These are phyloP conservation scores for Mixornis gularis DNA, from an alignment of 2,113 vertebrate genomes.

Conservation along the genomic window DNA sequence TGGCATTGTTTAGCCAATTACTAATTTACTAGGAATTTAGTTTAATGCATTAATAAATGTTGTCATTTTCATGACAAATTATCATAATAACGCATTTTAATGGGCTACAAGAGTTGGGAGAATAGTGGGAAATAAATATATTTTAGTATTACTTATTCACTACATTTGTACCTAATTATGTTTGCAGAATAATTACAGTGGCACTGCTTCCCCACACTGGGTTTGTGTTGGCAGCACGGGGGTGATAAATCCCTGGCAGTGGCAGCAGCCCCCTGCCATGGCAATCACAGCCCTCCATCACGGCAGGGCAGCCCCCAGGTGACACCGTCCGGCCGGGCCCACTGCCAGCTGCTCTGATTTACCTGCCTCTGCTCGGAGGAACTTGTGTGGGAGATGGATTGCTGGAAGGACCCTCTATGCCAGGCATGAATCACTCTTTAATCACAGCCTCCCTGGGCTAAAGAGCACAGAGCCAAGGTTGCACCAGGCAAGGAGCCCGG, in stretches of 20 bases:
- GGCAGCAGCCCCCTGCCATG: constrained; percentile 8
- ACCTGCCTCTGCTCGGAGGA: constrained; percentile 71
- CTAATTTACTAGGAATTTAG: constrained; percentile 65
- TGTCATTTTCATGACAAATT: constrained; percentile 67
- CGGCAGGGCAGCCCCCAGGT: constrained; percentile 39
- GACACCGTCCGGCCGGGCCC: constrained; percentile 70
- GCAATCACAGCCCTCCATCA: constrained; percentile 68
- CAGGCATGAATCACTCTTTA: constrained; percentile 83
- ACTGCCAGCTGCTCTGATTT: constrained; percentile 74
- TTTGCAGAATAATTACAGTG: constrained; percentile 63
- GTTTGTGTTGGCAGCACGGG: constrained; percentile 43
- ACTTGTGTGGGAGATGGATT: constrained; percentile 75
- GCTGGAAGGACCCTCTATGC: constrained; percentile 70
- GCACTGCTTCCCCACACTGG: background rate
- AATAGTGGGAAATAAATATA: constrained; percentile 63
- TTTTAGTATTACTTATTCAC: constrained; percentile 63
- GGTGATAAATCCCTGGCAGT: constrained; percentile 63
- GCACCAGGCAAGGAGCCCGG: background rate
- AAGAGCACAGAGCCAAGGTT: background rate
- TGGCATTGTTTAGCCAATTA: constrained; percentile 61
- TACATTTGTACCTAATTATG: constrained; percentile 67
- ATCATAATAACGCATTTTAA: constrained; percentile 62
- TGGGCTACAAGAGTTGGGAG: constrained; percentile 37
- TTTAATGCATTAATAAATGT: constrained; percentile 69
- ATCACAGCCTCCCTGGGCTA: constrained; percentile 74